Evolutionary conservation across 2,888 invertebrate genomes (phyloP).

Genomic region (Tuta absoluta): DNA sequence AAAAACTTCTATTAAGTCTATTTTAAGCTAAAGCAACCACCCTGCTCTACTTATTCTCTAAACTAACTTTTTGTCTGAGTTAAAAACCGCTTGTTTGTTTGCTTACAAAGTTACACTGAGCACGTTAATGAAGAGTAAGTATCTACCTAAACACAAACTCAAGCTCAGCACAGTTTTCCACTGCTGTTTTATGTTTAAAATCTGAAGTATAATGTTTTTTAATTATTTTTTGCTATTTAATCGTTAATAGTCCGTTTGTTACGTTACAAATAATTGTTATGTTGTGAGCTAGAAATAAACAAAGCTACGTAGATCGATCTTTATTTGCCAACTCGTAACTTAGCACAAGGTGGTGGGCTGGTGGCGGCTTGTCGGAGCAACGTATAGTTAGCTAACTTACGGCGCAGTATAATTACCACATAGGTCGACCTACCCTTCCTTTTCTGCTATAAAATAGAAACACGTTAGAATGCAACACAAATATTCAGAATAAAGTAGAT

Average conservation of each 20-base stretch:
- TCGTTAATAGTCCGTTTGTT: too few species aligned
- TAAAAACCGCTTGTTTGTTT: background rate
- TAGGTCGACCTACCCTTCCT: background rate
- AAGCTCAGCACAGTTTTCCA: too few species aligned
- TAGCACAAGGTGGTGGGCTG: background rate
- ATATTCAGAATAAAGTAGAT: too few species aligned
- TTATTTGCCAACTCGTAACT: background rate
- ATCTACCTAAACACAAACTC: too few species aligned
- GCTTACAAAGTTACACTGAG: background rate
- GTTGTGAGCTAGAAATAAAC: background rate
- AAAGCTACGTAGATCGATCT: background rate
- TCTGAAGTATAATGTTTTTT: too few species aligned
- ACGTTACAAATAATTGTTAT: too few species aligned
- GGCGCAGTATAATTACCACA: slow-evolving; percentile 1
- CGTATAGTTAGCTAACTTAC: slow-evolving; percentile 6
- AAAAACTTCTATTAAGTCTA: background rate
- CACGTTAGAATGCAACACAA: background rate
- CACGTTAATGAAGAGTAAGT: background rate
- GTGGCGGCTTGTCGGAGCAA: background rate
- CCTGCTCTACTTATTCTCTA: background rate
- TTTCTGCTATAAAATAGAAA: background rate
- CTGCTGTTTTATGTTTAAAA: too few species aligned
- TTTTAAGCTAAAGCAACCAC: slow-evolving; percentile 2
- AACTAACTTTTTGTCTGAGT: background rate
- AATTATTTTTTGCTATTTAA: background rate